Evolutionary conservation across 2,797 vertebrate species (phyloP).

Genomic region (Babyrousa celebensis): DNA sequence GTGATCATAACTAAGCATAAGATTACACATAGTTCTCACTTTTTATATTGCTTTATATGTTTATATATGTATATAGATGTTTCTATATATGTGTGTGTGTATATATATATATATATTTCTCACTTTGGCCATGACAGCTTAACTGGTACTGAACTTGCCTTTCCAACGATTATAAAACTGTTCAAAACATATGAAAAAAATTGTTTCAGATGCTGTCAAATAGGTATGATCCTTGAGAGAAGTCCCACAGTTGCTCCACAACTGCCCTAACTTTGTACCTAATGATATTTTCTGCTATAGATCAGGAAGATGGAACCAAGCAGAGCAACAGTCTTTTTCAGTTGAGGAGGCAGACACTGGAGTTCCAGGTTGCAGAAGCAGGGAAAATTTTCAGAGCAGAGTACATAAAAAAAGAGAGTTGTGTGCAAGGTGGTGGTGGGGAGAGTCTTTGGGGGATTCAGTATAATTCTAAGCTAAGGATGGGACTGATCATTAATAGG

Average conservation of each 20-base stretch:
- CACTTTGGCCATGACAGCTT: not conserved
- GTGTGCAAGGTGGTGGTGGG: not conserved
- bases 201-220: not conserved
- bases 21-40: not conserved
- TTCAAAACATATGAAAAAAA: not conserved
- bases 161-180: slow-evolving; percentile 16
- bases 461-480: not conserved
- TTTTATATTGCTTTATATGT: not conserved
- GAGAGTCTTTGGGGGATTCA: not conserved
- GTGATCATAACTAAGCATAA: not conserved
- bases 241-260: not conserved
- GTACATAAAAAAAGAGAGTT: not conserved
- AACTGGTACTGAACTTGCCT: slow-evolving; percentile 12
- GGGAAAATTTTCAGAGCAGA: not conserved
- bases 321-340: not conserved
- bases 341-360: not conserved
- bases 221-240: not conserved
- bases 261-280: slow-evolving; percentile 11
- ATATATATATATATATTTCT: not conserved
- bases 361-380: not conserved
- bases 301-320: not conserved
- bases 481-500: not conserved
- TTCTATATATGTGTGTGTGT: no score
- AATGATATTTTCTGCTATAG: not conserved
- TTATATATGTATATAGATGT: no score